Percentiles rank a stretch among this genome's conserved stretches.
Conservation (phyloP, 1,140 invertebrate genomes). For the Trichonephila inaurata region DNA sequence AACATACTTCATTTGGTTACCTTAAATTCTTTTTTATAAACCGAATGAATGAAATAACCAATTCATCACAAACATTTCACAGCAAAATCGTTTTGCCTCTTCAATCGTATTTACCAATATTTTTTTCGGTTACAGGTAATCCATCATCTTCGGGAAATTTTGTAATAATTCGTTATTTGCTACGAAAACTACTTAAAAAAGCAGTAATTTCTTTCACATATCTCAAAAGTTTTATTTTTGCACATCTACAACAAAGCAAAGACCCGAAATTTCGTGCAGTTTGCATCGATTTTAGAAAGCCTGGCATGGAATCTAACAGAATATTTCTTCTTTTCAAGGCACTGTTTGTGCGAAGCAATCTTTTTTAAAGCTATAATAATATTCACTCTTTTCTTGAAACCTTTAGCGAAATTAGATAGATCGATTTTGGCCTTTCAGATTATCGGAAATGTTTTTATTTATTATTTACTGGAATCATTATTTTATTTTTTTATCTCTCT, state of each 20-base stretch:
- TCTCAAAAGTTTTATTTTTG: neutral
- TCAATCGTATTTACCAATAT: neutral
- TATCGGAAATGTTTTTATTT: constrained; percentile 76
- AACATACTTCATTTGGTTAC: neutral
- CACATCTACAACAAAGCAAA: constrained; percentile 13
- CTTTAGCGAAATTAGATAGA: constrained; percentile 72
- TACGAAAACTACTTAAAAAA: neutral
- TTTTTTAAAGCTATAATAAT: constrained; percentile 73
- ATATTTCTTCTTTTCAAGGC: neutral
- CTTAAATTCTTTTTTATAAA: neutral
- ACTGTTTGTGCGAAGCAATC: constrained; percentile 42
- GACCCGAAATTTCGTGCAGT: constrained; percentile 1
- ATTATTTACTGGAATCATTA: constrained; percentile 73
- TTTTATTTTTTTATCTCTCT: constrained; percentile 40
- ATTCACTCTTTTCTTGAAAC: constrained; percentile 67
- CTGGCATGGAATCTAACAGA: neutral
- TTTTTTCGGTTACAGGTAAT: neutral
- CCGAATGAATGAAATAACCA: neutral
- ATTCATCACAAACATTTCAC: neutral
- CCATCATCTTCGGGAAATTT: neutral
- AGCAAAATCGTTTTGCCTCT: neutral
- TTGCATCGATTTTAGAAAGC: neutral
- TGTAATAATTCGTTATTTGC: constrained; percentile 10
- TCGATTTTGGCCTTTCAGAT: constrained; percentile 59
- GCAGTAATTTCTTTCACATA: neutral